A percentile compares a stretch with the other conserved stretches of the same genome.
Evolutionary conservation across 2,888 invertebrate genomes (phyloP).

Genomic region (Mantis religiosa): DNA sequence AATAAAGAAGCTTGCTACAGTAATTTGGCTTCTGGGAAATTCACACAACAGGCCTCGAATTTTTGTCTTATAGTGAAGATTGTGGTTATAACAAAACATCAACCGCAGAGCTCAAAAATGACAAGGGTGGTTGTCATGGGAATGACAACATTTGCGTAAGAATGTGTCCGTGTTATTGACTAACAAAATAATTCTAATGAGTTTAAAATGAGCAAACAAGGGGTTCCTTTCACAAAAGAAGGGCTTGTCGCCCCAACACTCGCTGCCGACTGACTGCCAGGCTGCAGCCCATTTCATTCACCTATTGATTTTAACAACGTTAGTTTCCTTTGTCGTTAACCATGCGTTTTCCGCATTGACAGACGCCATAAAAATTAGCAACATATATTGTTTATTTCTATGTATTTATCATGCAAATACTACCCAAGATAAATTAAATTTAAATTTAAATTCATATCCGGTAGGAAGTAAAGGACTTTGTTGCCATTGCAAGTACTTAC

Average conservation of each 20-base stretch:
- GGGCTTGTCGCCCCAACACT: neutral
- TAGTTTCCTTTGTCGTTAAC: neutral
- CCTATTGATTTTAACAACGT: neutral
- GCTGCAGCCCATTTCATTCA: neutral
- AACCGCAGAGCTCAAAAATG: neutral
- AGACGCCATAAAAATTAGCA: neutral
- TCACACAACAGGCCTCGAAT: too few relatives aligned
- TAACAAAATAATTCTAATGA: neutral
- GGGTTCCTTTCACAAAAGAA: neutral
- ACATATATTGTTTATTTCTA: neutral
- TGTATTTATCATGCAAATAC: neutral
- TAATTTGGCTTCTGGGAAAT: too few relatives aligned
- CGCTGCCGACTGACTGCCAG: neutral
- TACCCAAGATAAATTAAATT: neutral
- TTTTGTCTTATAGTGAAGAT: too few relatives aligned
- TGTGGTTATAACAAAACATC: too few relatives aligned
- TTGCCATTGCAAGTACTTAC: neutral
- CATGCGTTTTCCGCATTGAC: neutral
- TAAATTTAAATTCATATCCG: neutral
- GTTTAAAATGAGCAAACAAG: neutral
- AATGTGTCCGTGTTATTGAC: neutral
- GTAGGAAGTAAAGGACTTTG: neutral
- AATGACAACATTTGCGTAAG: neutral
- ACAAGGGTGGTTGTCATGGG: neutral
- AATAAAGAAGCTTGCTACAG: too few relatives aligned